phyloP scores from a whole-genome alignment of 1,140 invertebrate genomes.

The Pantala flavescens region DNA sequence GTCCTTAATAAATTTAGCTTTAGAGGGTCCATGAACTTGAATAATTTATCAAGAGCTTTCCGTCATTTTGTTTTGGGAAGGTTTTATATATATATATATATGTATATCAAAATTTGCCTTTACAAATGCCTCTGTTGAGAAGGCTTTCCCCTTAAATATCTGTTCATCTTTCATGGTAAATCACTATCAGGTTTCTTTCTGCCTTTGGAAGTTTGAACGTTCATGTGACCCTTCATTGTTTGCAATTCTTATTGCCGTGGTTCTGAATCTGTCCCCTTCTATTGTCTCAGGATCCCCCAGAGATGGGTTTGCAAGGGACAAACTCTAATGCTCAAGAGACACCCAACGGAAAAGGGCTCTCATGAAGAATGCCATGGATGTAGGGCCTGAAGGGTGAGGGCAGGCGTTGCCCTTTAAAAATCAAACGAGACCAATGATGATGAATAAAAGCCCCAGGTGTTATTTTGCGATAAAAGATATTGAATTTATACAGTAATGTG shows the following conservation, averaged over 20 bases:
- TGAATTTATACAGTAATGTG: neutral
- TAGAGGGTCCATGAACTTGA: conserved; percentile 4
- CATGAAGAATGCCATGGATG: conserved; percentile 19
- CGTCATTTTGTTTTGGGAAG: conserved; percentile 5
- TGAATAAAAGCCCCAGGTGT: conserved; percentile 6
- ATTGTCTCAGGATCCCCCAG: conserved; percentile 24
- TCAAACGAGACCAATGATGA: conserved; percentile 13
- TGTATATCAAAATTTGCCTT: conserved; percentile 14
- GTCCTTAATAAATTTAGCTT: neutral
- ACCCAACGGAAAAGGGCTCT: conserved; percentile 17
- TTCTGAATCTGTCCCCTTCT: conserved; percentile 25
- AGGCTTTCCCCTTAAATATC: conserved; percentile 11
- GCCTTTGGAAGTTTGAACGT: conserved; percentile 1
- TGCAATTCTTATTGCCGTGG: conserved; percentile 17
- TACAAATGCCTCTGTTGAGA: conserved; percentile 7
- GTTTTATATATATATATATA: no score
- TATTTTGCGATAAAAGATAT: neutral
- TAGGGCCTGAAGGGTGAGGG: conserved; percentile 19
- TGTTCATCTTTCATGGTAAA: neutral
- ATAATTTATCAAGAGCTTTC: neutral
- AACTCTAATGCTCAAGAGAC: conserved; percentile 22
- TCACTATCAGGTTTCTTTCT: conserved; percentile 1
- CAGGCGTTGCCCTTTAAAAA: conserved; percentile 9
- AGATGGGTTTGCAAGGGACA: conserved; percentile 23
- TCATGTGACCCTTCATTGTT: conserved; percentile 10